Evolutionary conservation across 1,140 invertebrate genomes (phyloP).

Genomic region (Monomorium pharaonis): DNA sequence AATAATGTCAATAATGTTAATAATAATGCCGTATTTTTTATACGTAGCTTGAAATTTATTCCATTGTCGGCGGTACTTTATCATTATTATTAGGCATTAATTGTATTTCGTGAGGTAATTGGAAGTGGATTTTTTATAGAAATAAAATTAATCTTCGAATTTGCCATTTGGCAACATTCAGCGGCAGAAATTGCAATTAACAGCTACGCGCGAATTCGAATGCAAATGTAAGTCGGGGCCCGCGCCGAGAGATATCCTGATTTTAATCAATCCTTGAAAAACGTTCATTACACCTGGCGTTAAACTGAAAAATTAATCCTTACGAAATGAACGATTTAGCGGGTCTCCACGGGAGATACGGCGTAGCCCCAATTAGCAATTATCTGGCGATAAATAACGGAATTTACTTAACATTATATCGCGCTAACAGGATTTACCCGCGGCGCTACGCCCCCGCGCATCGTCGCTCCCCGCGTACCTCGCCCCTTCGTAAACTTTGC

Average conservation of each 20-base stretch:
- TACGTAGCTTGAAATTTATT: background rate
- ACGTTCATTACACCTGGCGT: background rate
- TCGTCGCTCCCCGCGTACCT: slow-evolving; percentile 3
- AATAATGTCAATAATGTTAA: slow-evolving; percentile 11
- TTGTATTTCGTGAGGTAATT: background rate
- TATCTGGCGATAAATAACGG: slow-evolving; percentile 38
- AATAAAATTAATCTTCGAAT: background rate
- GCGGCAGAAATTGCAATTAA: background rate
- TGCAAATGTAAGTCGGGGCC: background rate
- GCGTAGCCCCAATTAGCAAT: slow-evolving; percentile 15
- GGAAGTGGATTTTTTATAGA: slow-evolving; percentile 2
- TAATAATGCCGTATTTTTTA: too few relatives aligned
- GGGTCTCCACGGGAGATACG: background rate
- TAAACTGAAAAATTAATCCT: slow-evolving; percentile 14
- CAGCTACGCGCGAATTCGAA: background rate
- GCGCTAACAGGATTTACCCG: slow-evolving; percentile 24
- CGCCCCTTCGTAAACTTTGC: slow-evolving; percentile 47
- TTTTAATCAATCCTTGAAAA: background rate
- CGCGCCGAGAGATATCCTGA: background rate
- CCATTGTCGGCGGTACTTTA: background rate
- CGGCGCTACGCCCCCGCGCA: background rate
- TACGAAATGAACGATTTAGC: background rate
- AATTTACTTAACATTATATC: slow-evolving; percentile 38
- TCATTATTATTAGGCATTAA: background rate
- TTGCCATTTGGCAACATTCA: background rate